Percentiles rank a stretch among this genome's conserved stretches.
These are phyloP conservation scores for Lasiurus borealis DNA, from an alignment of 2,113 vertebrate species.

Conservation along the genomic window DNA sequence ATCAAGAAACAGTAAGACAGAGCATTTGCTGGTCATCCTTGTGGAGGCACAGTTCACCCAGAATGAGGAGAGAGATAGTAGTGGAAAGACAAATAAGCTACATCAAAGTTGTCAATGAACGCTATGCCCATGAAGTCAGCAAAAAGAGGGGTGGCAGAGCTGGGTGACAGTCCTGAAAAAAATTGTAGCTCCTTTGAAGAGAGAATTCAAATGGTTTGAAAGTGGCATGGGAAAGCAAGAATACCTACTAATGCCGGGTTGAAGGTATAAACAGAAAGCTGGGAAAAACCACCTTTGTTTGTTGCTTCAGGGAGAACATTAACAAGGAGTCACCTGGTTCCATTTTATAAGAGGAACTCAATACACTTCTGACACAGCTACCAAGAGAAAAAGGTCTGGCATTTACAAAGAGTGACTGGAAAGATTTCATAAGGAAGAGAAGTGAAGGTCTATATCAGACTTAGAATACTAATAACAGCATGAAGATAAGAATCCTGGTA, in stretches of 20 bases:
- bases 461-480: neutral
- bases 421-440: neutral
- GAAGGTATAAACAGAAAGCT: neutral
- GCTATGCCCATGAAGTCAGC: neutral
- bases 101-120: neutral
- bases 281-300: neutral
- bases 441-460: neutral
- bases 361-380: neutral
- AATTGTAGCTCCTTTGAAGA: neutral
- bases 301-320: neutral
- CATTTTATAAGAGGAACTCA: neutral
- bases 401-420: neutral
- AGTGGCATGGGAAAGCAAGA: neutral
- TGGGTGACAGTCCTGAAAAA: neutral
- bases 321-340: neutral
- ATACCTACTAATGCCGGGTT: neutral
- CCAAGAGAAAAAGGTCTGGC: neutral
- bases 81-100: neutral
- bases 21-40: neutral
- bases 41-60: neutral
- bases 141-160: neutral
- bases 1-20: neutral
- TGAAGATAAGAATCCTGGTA: neutral
- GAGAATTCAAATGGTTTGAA: neutral
- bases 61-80: neutral